Conservation (phyloP, 1,140 invertebrate genomes). For the Himalopsyche phryganea region DNA sequence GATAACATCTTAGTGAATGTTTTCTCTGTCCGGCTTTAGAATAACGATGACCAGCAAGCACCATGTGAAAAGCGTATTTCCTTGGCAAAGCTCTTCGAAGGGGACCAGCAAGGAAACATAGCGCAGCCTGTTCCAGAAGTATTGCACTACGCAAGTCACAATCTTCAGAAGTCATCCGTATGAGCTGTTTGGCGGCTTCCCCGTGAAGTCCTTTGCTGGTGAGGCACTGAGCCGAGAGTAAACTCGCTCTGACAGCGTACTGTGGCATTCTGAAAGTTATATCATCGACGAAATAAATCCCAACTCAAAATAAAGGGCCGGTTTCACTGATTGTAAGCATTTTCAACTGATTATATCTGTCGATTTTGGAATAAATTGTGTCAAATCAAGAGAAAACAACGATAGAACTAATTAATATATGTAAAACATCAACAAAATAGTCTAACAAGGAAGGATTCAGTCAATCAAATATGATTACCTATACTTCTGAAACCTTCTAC, state of each 20-base stretch:
- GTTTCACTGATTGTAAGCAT: too few relatives aligned
- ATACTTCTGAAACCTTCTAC: too few relatives aligned
- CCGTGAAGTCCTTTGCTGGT: slow-evolving; percentile 71
- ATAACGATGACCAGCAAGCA: slow-evolving; percentile 89
- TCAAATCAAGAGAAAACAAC: too few relatives aligned
- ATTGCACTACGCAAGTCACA: slow-evolving; percentile 87
- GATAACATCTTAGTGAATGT: slow-evolving; percentile 88
- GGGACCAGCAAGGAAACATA: slow-evolving; percentile 79
- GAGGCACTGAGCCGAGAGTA: slow-evolving; percentile 84
- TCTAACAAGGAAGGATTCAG: too few relatives aligned
- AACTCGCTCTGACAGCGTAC: slow-evolving; percentile 85
- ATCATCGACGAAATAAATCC: not conserved
- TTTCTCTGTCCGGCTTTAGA: slow-evolving; percentile 87
- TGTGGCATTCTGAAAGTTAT: slow-evolving; percentile 67
- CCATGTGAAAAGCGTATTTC: slow-evolving; percentile 97
- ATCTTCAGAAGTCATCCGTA: slow-evolving; percentile 93
- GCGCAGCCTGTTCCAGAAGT: slow-evolving; percentile 90
- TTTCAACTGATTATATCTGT: too few relatives aligned
- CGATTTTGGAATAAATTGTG: too few relatives aligned
- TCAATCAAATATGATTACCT: too few relatives aligned
- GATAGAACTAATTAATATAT: too few relatives aligned
- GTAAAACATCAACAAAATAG: too few relatives aligned
- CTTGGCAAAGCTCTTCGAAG: slow-evolving; percentile 69
- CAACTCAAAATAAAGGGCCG: too few relatives aligned
- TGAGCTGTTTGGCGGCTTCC: slow-evolving; percentile 89